Percentiles rank a stretch among this genome's conserved stretches.
These are phyloP conservation scores for Gasteruption jaculator DNA, from an alignment of 2,888 invertebrate genomes.

Conservation along the genomic window DNA sequence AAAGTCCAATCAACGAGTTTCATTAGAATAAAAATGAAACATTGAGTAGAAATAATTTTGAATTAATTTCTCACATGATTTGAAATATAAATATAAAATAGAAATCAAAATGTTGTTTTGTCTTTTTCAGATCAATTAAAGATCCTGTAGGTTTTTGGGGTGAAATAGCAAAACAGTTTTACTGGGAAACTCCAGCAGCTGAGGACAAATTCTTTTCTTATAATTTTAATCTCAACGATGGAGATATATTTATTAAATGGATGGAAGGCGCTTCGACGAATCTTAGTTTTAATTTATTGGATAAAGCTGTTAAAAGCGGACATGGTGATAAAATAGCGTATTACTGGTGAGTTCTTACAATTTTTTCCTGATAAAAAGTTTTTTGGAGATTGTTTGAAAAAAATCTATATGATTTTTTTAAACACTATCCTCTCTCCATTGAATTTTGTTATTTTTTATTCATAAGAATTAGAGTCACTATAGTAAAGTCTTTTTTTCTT, in stretches of 20 bases:
- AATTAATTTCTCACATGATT: neutral
- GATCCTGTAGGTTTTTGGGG: slow-evolving; percentile 92
- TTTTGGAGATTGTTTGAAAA: no score
- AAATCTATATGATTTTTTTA: no score
- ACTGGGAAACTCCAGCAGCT: slow-evolving; percentile 81
- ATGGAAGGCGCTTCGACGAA: slow-evolving; percentile 94
- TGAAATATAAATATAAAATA: slow-evolving; percentile 1
- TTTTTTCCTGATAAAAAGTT: no score
- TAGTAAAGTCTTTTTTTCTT: no score
- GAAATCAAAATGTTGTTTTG: neutral
- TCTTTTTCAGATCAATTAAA: slow-evolving; percentile 63
- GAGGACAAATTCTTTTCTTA: slow-evolving; percentile 77
- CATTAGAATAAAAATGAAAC: neutral
- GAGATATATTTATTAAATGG: slow-evolving; percentile 89
- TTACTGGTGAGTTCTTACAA: slow-evolving; percentile 76
- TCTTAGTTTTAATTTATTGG: slow-evolving; percentile 91
- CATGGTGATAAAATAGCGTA: slow-evolving; percentile 87
- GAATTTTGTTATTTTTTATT: no score
- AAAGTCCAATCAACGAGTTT: slow-evolving; percentile 1
- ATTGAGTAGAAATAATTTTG: neutral
- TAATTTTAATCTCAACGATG: slow-evolving; percentile 87
- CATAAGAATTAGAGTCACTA: no score
- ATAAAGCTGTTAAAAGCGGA: slow-evolving; percentile 85
- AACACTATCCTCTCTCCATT: no score
- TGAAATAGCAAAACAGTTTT: slow-evolving; percentile 86